A percentile compares a stretch with the other conserved stretches of the same genome.
Evolutionary conservation across 2,888 invertebrate genomes (phyloP).

Genomic region (Griposia aprilina): DNA sequence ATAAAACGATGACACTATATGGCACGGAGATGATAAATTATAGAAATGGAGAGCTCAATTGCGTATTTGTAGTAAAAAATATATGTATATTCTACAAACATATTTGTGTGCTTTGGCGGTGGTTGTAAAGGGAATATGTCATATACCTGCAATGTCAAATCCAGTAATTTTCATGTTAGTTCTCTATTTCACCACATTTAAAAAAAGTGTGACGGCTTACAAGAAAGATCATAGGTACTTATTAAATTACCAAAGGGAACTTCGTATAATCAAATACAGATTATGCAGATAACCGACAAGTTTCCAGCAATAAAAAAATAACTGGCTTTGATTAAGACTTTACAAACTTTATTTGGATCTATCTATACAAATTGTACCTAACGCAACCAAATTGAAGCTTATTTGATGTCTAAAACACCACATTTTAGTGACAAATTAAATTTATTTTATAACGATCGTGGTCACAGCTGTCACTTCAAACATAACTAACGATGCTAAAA

Average conservation of each 20-base stretch:
- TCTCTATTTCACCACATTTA: background rate
- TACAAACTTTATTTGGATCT: background rate
- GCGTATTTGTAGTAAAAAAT: background rate
- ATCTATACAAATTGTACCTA: background rate
- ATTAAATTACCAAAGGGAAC: background rate
- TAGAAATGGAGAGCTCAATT: slow-evolving; percentile 66
- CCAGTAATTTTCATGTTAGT: background rate
- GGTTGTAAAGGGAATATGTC: background rate
- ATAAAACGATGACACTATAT: slow-evolving; percentile 78
- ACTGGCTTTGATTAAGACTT: background rate
- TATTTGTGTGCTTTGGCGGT: background rate
- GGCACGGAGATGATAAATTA: slow-evolving; percentile 20
- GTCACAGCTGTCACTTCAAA: too few species aligned
- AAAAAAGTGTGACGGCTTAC: background rate
- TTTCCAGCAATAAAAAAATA: background rate
- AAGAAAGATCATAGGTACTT: background rate
- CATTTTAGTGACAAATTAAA: background rate
- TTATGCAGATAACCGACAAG: background rate
- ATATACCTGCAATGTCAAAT: background rate
- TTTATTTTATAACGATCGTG: background rate
- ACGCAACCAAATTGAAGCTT: background rate
- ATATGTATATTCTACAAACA: background rate
- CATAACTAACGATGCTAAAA: background rate
- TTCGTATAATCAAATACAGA: background rate
- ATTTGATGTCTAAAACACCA: background rate